Evolutionary conservation across 2,888 invertebrate species (phyloP), one percentile per base, ranked within the genome.

Genomic region (Mesochorus sp.): DNA sequence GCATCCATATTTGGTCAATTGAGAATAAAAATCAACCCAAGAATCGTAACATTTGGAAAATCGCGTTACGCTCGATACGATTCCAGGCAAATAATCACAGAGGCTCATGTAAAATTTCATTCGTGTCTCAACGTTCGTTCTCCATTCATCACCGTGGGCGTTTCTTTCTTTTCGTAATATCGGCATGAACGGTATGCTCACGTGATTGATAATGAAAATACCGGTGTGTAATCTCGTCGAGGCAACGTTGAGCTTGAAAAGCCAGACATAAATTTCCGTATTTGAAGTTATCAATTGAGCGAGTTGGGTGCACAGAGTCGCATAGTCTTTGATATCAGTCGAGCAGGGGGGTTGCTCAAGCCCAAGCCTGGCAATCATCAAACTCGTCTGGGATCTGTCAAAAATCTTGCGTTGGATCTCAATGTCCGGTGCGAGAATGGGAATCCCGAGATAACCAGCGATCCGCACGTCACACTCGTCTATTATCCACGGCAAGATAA

Each of bases 121-220:
- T 2, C 82, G 55, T 5, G 80, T 28, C 1, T 53, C 49, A 0
- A 61, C 10, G 12, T 76, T 26, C 0, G 1, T 14, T 1, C 19
- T 44, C 85, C 85, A 85, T 0, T 74, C 31, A 2, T 83, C 73
- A 1, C 83, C 82, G 5, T 71, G 49, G 2, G 21, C 53, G 10
- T 75, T 67, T 6, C 83, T 31, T 12, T 82, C 83, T 14, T 76
- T 81, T 21, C 85, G 78, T n/a, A 86, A 19, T 10, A 76, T 61
- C 3, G 83, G 83, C 85, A 86, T 86, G 19, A 86, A 86, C 3
- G 85, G 86, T 0, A 86, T 66, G 62, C 85, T 86, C 1, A 86
- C 80, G 28, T 86, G 85, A 76, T 86, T 86, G n/a, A 86, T 85
- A 12, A 85, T 62, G 67, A 86, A 85, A 0, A 72, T 62, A 0